Evolutionary conservation across 2,113 vertebrate genomes (phyloP).

Genomic region (Xiphorhynchus elegans): DNA sequence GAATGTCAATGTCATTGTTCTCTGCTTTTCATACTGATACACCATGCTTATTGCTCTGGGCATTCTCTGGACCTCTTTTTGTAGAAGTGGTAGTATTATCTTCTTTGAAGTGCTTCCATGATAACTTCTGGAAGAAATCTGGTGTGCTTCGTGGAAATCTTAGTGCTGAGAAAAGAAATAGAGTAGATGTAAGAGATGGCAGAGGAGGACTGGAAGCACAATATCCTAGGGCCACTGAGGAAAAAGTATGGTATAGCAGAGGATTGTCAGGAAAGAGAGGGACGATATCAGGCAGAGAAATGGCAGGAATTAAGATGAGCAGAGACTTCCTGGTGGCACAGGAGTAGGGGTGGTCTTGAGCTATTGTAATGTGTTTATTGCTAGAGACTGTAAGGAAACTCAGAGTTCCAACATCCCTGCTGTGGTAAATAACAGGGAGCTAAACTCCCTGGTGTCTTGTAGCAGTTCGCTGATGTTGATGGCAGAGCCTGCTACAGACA

Average conservation of each 20-base stretch:
- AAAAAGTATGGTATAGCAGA: background rate
- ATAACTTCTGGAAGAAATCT: background rate
- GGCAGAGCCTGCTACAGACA: background rate
- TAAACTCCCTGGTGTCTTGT: background rate
- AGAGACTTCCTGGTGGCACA: background rate
- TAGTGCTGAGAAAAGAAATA: background rate
- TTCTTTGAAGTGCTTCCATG: background rate
- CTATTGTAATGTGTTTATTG: background rate
- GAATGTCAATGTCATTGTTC: background rate
- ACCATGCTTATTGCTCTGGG: background rate
- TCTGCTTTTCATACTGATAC: background rate
- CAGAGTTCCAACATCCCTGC: background rate
- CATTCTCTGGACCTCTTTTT: background rate
- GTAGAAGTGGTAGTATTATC: background rate
- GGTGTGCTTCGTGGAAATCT: background rate
- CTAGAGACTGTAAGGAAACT: background rate
- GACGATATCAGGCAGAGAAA: background rate
- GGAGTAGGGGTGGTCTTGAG: background rate
- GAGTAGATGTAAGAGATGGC: background rate
- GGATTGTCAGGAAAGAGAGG: accelerated
- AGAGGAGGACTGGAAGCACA: background rate
- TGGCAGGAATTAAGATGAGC: background rate
- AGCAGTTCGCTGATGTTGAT: background rate
- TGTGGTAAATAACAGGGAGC: background rate
- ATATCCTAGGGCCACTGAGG: background rate